Conservation (phyloP, 1,140 invertebrate genomes). For the Bombyx mandarina region DNA sequence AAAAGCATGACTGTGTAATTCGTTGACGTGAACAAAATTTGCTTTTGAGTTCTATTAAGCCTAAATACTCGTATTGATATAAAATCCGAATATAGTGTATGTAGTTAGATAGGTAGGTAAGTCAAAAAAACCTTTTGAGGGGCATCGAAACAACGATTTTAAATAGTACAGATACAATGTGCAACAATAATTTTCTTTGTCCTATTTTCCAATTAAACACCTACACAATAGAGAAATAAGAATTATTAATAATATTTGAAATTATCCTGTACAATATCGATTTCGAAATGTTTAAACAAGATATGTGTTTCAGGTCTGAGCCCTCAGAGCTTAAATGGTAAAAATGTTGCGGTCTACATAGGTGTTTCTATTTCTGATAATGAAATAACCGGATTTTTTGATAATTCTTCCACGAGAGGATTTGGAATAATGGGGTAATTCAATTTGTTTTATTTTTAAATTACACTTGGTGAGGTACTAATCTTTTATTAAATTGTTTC, state of each 20-base stretch:
- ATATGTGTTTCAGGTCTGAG: conserved; percentile 73
- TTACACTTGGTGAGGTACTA: not conserved
- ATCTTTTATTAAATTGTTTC: not conserved
- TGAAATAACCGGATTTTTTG: conserved; percentile 76
- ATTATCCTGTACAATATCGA: not conserved
- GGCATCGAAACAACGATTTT: too few species aligned
- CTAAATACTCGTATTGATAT: too few species aligned
- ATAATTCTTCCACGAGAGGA: conserved; percentile 72
- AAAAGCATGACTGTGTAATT: too few species aligned
- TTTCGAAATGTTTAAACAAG: not conserved
- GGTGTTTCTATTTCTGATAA: conserved; percentile 76
- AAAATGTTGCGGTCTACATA: conserved; percentile 79
- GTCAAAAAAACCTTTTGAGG: too few species aligned
- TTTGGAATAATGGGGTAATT: too few species aligned
- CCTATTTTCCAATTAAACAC: not conserved
- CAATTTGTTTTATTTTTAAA: conserved; percentile 46
- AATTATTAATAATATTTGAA: not conserved
- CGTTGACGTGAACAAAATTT: too few species aligned
- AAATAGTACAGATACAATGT: not conserved
- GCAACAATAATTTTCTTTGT: not conserved
- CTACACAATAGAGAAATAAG: not conserved
- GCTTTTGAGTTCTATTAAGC: too few species aligned
- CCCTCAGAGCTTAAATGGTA: conserved; percentile 72
- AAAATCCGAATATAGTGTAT: too few species aligned
- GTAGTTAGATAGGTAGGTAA: too few species aligned